Conservation (phyloP, 2,888 invertebrate genomes). For the Euplagia quadripunctaria region DNA sequence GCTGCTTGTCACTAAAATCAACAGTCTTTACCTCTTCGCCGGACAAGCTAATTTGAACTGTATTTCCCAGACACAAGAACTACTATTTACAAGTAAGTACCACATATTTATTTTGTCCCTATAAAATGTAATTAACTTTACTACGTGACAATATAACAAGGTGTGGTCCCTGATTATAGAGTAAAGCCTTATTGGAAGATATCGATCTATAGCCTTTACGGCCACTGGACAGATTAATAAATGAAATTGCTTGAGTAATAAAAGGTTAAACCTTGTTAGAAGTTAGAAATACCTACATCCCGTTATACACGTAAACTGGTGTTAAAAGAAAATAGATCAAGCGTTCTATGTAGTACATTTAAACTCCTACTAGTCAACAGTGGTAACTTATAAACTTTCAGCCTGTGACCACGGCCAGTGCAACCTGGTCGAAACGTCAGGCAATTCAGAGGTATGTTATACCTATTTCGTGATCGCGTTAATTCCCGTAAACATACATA, state of each 20-base stretch:
- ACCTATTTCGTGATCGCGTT: too few relatives aligned
- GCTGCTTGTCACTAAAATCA: neutral
- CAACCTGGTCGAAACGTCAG: too few relatives aligned
- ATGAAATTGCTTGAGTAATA: conserved; percentile 17
- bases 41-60: neutral
- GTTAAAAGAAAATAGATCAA: too few relatives aligned
- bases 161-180: conserved; percentile 8
- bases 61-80: neutral
- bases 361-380: too few relatives aligned
- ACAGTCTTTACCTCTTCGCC: neutral
- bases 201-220: conserved; percentile 10
- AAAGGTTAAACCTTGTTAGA: conserved; percentile 7
- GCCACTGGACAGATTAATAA: conserved; percentile 17
- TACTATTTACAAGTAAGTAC: neutral
- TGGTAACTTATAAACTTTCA: too few relatives aligned
- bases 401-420: too few relatives aligned
- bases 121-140: neutral
- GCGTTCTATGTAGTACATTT: too few relatives aligned
- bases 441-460: too few relatives aligned
- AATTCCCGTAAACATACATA: too few relatives aligned
- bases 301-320: neutral
- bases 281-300: neutral
- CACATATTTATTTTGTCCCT: neutral
- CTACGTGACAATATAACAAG: conserved; percentile 1
- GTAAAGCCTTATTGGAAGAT: conserved; percentile 11